Base-by-base conservation (phyloP, 2,797 vertebrate genomes). In the Esox masquinongy region DNA sequence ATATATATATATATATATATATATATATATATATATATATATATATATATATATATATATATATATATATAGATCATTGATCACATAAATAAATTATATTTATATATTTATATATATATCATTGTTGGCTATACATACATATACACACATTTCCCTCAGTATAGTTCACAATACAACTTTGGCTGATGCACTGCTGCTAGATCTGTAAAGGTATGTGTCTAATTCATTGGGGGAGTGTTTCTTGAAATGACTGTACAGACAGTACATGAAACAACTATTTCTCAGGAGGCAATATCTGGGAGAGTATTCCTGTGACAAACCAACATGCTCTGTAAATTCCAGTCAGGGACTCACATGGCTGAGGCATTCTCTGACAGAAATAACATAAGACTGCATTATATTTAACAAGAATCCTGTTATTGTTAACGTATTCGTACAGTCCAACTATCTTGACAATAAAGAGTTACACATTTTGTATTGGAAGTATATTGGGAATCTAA, bases 241-340 rank as follows among this genome's bases (percentile, higher is more conserved):
- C 63, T 29, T 66, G 29, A 34, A 34, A 31, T 34, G 5, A 66
- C 26, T 66, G 63, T 66, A 66, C 22, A 59, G 56, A 66, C 5
- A 17, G 15, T 66, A 15, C 47, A 64, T 43, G 43, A 61, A 50
- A 24, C 39, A 59, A 53, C 53, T 68, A 39, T 15, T n/a, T 69
- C 49, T 75, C 49, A 59, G 50, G 36, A 66, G 50, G 50, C n/a
- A 22, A 53, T 69, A 8, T 43, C 22, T 24, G 19, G 53, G 50
- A 59, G 16, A 34, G 49, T 59, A 75, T 68, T 68, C n/a, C 31
- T 68, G 16, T 53, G n/a, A 73, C 16, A 19, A 39, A 68, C 74
- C 67, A 51, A 69, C 43, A 69, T 17, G 26, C 56, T 61, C 22
- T 61, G 22, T 61, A 8, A 22, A 61, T 4, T 9, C 67, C 29